A percentile compares a stretch with the other conserved stretches of the same genome.
phyloP scores from a whole-genome alignment of 1,140 invertebrate genomes.

The Sarcophaga bullata region DNA sequence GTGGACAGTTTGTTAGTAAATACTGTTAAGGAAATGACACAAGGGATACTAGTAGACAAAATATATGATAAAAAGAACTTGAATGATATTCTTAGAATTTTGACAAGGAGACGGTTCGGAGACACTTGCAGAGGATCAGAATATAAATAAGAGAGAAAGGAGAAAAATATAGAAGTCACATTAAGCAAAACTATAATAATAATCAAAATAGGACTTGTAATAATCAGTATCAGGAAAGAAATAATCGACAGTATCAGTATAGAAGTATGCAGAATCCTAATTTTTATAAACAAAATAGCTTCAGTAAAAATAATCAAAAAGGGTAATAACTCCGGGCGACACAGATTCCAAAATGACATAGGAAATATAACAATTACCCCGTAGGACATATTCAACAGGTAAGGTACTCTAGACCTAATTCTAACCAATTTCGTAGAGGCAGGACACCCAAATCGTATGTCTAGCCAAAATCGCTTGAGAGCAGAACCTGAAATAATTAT shows the following conservation, averaged over 20 bases:
- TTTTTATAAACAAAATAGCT: no score
- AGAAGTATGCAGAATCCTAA: no score
- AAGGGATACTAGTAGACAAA: not conserved
- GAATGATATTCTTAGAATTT: conserved; percentile 30
- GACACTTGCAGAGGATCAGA: conserved; percentile 27
- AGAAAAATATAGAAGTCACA: no score
- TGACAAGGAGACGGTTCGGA: conserved; percentile 36
- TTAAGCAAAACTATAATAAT: not conserved
- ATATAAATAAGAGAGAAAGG: no score
- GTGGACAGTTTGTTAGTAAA: conserved; percentile 35
- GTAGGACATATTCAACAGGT: not conserved
- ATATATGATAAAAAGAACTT: not conserved
- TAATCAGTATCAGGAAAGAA: not conserved
- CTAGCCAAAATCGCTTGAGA: no score
- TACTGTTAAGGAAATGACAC: not conserved
- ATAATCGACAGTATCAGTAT: no score
- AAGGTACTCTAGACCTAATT: not conserved
- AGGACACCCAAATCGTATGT: not conserved
- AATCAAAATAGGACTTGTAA: not conserved
- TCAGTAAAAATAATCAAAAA: no score
- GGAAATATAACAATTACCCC: no score
- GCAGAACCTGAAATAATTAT: no score
- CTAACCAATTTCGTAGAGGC: not conserved
- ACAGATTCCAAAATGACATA: no score
- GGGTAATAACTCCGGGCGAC: no score